phyloP scores from a whole-genome alignment of 2,797 vertebrate genomes.

The Acanthornis magna region DNA sequence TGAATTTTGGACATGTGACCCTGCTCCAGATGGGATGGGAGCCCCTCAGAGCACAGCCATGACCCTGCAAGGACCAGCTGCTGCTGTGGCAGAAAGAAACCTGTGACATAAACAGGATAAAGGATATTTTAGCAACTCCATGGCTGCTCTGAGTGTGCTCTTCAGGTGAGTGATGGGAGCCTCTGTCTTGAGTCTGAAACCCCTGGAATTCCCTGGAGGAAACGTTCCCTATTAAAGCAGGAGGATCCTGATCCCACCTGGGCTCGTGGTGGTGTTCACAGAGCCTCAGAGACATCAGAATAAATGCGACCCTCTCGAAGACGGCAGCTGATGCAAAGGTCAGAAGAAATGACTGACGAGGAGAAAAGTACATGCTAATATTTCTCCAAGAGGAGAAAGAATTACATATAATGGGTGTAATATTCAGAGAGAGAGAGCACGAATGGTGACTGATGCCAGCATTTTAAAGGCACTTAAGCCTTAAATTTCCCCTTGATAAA shows the following conservation, averaged over 20 bases:
- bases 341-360: conserved; percentile 11
- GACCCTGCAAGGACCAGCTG: not conserved
- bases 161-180: not conserved
- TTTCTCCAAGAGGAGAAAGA: conserved; percentile 41
- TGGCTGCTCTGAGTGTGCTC: accelerated
- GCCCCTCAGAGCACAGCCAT: not conserved
- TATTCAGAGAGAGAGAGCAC: conserved; percentile 17
- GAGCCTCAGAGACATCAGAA: not conserved
- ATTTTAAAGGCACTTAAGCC: conserved; percentile 67
- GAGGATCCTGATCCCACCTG: not conserved
- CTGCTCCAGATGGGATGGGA: not conserved
- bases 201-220: not conserved
- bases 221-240: not conserved
- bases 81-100: not conserved
- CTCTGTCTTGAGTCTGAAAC: accelerated
- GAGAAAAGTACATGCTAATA: conserved; percentile 54
- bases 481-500: conserved; percentile 53
- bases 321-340: conserved; percentile 5
- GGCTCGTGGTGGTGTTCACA: accelerated
- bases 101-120: accelerated
- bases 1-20: not conserved
- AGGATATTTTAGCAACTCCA: accelerated
- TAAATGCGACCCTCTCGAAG: not conserved
- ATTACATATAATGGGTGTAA: conserved; percentile 58
- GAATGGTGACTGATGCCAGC: conserved; percentile 42